A percentile compares a stretch with the other conserved stretches of the same genome.
Evolutionary conservation across 1,140 invertebrate species (phyloP).

Genomic region (Pogonognathellus flavescens): DNA sequence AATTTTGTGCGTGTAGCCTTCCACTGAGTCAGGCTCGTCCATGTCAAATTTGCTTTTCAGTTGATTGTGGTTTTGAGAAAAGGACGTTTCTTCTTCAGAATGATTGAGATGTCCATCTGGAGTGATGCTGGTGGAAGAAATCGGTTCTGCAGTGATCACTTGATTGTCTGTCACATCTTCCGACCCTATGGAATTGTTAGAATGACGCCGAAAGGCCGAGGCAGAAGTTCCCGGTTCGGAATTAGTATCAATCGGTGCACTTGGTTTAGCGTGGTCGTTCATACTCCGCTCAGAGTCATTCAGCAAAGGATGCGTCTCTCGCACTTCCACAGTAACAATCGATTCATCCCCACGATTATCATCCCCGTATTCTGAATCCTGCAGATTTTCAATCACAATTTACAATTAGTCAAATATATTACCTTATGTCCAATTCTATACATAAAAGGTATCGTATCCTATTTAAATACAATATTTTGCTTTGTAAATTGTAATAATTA

Average conservation of each 20-base stretch:
- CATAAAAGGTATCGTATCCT: too few relatives aligned
- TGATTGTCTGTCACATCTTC: neutral
- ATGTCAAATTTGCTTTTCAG: slow-evolving; percentile 23
- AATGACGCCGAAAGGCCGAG: neutral
- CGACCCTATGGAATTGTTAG: neutral
- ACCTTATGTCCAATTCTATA: too few relatives aligned
- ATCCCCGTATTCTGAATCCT: neutral
- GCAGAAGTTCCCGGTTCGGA: slow-evolving; percentile 9
- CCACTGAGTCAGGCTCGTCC: neutral
- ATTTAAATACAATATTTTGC: too few relatives aligned
- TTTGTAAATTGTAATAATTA: too few relatives aligned
- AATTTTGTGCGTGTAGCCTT: slow-evolving; percentile 10
- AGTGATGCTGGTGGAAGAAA: neutral
- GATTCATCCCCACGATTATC: neutral
- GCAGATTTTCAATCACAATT: neutral
- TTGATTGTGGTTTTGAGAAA: neutral
- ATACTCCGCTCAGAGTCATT: neutral
- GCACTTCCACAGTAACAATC: neutral
- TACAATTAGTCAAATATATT: too few relatives aligned
- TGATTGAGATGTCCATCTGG: neutral
- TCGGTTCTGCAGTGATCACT: neutral
- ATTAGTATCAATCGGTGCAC: neutral
- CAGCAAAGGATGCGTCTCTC: neutral
- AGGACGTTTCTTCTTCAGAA: neutral
- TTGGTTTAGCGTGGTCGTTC: neutral